A percentile compares a stretch with the other conserved stretches of the same genome.
Conservation (phyloP, 2,888 invertebrate species). For the Isotomurus palustris region DNA sequence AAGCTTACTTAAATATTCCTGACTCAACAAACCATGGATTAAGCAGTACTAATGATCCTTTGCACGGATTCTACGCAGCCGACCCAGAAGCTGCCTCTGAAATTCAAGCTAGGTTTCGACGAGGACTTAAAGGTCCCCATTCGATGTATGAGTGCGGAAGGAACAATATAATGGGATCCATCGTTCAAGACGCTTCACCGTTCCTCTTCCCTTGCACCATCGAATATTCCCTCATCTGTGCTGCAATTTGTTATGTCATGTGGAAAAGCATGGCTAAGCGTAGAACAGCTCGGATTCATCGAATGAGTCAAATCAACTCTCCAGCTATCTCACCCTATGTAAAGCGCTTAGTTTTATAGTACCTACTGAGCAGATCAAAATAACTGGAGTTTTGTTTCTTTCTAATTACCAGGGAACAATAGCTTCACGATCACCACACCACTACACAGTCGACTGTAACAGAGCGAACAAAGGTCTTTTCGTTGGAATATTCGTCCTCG, state of each 20-base stretch:
- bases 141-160: constrained; percentile 49
- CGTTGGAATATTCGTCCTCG: constrained; percentile 79
- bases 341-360: neutral
- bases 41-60: neutral
- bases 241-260: constrained; percentile 67
- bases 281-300: constrained; percentile 15
- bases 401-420: neutral
- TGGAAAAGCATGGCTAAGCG: constrained; percentile 40
- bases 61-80: neutral
- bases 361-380: neutral
- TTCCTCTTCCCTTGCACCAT: constrained; percentile 87
- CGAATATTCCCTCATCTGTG: constrained; percentile 85
- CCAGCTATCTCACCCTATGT: neutral
- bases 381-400: neutral
- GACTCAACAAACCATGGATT: neutral
- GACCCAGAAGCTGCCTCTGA: neutral
- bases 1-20: constrained; percentile 9
- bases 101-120: neutral
- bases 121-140: constrained; percentile 40
- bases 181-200: constrained; percentile 65
- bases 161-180: constrained; percentile 57
- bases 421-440: constrained; percentile 70
- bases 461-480: constrained; percentile 89
- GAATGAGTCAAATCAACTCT: neutral
- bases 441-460: constrained; percentile 90